Conservation (phyloP, 2,113 vertebrate species). For the Pholis gunnellus region DNA sequence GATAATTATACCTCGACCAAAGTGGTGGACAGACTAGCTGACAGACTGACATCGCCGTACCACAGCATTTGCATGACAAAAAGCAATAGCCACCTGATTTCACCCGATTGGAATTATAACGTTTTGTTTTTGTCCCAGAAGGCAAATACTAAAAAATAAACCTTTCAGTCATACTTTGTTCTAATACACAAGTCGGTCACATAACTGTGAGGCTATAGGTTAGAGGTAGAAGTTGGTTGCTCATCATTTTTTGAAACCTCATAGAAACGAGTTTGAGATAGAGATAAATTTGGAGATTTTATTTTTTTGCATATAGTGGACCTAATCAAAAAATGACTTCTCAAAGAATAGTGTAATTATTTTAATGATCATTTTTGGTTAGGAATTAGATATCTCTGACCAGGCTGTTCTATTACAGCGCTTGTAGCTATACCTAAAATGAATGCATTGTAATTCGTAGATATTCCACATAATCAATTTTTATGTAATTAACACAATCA, state of each 20-base stretch:
- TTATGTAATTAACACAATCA: not conserved
- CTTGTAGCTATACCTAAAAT: not conserved
- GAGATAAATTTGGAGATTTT: not conserved
- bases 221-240: not conserved
- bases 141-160: not conserved
- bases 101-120: not conserved
- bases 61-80: not conserved
- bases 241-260: not conserved
- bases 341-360: not conserved
- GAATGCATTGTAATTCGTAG: not conserved
- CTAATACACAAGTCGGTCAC: not conserved
- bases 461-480: not conserved
- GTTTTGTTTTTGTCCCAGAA: too few species aligned
- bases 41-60: too few species aligned
- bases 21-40: not conserved
- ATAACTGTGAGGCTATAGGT: not conserved
- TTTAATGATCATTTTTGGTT: not conserved
- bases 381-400: not conserved
- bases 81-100: not conserved
- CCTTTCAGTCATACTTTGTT: not conserved
- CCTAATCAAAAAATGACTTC: not conserved
- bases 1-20: not conserved
- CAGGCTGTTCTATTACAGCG: not conserved
- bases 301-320: not conserved
- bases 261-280: not conserved